Base-by-base conservation (phyloP, 2,888 invertebrate species). In the Vanessa cardui region DNA sequence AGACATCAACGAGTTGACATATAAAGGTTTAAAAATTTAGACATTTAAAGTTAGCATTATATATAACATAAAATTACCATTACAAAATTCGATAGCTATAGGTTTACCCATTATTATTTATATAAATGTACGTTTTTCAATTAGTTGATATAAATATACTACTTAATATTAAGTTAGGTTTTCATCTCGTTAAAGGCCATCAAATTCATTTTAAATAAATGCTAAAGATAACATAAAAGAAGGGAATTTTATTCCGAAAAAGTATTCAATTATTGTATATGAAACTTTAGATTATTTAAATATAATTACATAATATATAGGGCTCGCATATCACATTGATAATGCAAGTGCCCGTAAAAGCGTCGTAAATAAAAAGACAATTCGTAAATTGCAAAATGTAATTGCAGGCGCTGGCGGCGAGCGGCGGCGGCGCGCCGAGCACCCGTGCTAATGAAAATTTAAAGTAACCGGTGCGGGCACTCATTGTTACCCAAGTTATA, bases 361-460 rank as follows among this genome's bases (percentile, higher is more conserved):
- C 74, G 74, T 81, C 78, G 80, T 81, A 82, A 82, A 86, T 82
- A 85, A 86, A 88, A 87, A 83, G 83, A 87, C 83, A 85, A 86
- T 86, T 85, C 85, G 83, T 83, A 84, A 88, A 87, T 86, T 85
- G 83, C 80, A 69, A 87, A 86, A 85, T 89, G 87, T 88, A 89
- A 89, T 89, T 89, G 87, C 80, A 83, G 76, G 74, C 77, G 73
- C 72, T 73, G 79, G 79, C 75, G 74, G 73, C 73, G 74, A 75
- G 73, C 73, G 76, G 73, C 67, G 68, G 73, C 76, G 77, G 73
- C 74, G 73, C 74, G 72, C 47, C 70, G 72, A 73, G 73, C 72
- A 73, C 69, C 68, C 71, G 80, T 80, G 84, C 85, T 89, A 88
- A 90, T 90, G 88, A 90, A 90, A 90, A 88, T 89, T 90, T 90